A percentile compares a stretch with the other conserved stretches of the same genome.
Evolutionary conservation across 2,888 invertebrate genomes (phyloP).

Genomic region (Pterobdella sp.): DNA sequence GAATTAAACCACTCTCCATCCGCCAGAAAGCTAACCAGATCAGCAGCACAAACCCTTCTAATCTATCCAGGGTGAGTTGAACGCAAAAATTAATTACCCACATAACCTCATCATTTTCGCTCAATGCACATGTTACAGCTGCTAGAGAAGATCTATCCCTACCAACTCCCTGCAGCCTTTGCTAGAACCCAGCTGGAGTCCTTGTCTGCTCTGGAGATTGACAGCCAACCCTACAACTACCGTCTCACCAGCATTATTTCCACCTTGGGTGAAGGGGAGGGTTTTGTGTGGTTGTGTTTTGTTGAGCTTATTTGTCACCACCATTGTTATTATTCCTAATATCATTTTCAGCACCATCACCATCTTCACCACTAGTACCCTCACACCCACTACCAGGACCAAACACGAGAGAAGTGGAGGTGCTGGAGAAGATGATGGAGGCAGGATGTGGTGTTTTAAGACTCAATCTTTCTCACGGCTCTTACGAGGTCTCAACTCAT

Average conservation of each 20-base stretch:
- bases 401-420: constrained; percentile 21
- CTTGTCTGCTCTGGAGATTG: constrained; percentile 31
- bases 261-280: constrained; percentile 32
- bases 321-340: not conserved
- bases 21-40: too few relatives aligned
- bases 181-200: constrained; percentile 33
- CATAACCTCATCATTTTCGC: not conserved
- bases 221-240: constrained; percentile 29
- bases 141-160: constrained; percentile 29
- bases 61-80: constrained; percentile 4
- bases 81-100: too few relatives aligned
- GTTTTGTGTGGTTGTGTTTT: too few relatives aligned
- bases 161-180: constrained; percentile 31
- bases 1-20: too few relatives aligned
- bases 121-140: not conserved
- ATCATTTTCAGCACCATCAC: not conserved
- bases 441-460: constrained; percentile 26
- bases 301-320: not conserved
- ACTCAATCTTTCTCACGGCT: constrained; percentile 31
- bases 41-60: not conserved
- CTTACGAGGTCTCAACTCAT: constrained; percentile 27
- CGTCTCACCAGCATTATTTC: constrained; percentile 29
- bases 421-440: constrained; percentile 27
- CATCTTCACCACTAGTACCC: not conserved
- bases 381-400: constrained; percentile 24